A percentile compares a stretch with the other conserved stretches of the same genome.
Conservation (phyloP, 2,888 invertebrate genomes). For the Endotricha flammealis region DNA sequence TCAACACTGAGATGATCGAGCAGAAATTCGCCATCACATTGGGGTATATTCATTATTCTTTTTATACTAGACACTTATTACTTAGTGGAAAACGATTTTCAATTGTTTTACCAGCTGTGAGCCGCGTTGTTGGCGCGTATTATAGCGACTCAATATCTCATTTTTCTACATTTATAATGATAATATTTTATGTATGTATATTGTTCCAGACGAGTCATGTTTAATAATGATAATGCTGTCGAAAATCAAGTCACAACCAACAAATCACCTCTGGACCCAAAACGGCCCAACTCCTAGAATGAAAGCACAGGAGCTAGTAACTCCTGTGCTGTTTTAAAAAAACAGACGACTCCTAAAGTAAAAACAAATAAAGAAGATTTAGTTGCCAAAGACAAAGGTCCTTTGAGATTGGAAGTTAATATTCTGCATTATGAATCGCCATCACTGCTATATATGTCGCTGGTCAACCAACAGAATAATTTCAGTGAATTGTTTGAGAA, state of each 20-base stretch:
- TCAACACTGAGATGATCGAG: slow-evolving; percentile 61
- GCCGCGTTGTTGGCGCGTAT: too few relatives aligned
- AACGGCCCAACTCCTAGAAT: slow-evolving; percentile 18
- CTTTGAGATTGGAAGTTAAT: slow-evolving; percentile 66
- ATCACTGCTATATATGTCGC: slow-evolving; percentile 79
- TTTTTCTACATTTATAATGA: too few relatives aligned
- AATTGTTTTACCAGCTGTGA: too few relatives aligned
- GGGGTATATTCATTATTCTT: too few relatives aligned
- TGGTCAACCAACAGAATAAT: slow-evolving; percentile 62
- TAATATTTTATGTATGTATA: too few relatives aligned
- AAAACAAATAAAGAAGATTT: slow-evolving; percentile 39
- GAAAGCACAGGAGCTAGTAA: too few relatives aligned
- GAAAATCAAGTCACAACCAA: slow-evolving; percentile 43
- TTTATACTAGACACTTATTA: too few relatives aligned
- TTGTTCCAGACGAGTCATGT: slow-evolving; percentile 46
- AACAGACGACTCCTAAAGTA: not conserved
- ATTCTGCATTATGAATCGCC: slow-evolving; percentile 75
- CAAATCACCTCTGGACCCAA: slow-evolving; percentile 36
- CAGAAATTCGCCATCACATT: slow-evolving; percentile 57
- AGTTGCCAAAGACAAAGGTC: slow-evolving; percentile 65
- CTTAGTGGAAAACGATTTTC: too few relatives aligned
- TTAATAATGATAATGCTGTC: slow-evolving; percentile 37
- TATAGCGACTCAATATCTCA: too few relatives aligned
- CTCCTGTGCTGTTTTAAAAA: not conserved
- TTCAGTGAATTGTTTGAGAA: slow-evolving; percentile 66